Evolutionary conservation across 2,113 vertebrate genomes (phyloP).

Genomic region (Leptobrachium ailaonicum): DNA sequence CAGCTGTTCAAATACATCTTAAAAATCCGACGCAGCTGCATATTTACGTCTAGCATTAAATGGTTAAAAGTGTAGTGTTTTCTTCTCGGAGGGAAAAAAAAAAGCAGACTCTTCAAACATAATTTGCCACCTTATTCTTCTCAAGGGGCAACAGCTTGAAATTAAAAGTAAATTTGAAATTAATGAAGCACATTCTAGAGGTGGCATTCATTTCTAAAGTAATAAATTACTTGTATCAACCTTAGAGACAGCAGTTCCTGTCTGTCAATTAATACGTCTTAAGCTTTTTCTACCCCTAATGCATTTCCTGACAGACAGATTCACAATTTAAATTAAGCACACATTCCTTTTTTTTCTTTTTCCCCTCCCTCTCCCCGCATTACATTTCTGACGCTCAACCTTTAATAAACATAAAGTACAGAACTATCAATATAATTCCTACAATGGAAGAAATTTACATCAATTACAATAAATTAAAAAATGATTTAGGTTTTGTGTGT

Average conservation of each 20-base stretch:
- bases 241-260: conserved; percentile 99
- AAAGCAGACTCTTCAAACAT: conserved; percentile 92
- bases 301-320: conserved; percentile 97
- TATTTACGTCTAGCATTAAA: conserved; percentile 72
- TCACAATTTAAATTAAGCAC: conserved; percentile 99
- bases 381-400: conserved; percentile 84
- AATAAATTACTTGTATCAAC: conserved; percentile 99
- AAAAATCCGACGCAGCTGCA: conserved; percentile 48
- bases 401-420: conserved; percentile 91
- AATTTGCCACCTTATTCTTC: conserved; percentile 99
- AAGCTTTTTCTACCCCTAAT: conserved; percentile 97
- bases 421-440: conserved; percentile 81
- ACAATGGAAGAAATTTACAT: conserved; percentile 76
- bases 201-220: conserved; percentile 99
- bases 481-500: conserved; percentile 51
- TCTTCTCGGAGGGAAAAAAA: conserved; percentile 68
- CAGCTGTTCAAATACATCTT: conserved; percentile 47
- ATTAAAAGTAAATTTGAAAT: conserved; percentile 99
- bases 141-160: conserved; percentile 99
- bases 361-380: conserved; percentile 73
- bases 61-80: conserved; percentile 74
- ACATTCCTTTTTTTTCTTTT: conserved; percentile 71
- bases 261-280: conserved; percentile 99
- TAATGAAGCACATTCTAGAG: conserved; percentile 99
- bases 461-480: conserved; percentile 77